These are phyloP conservation scores for Lasioglossum lativentre DNA, from an alignment of 2,888 invertebrate species.

Conservation along the genomic window DNA sequence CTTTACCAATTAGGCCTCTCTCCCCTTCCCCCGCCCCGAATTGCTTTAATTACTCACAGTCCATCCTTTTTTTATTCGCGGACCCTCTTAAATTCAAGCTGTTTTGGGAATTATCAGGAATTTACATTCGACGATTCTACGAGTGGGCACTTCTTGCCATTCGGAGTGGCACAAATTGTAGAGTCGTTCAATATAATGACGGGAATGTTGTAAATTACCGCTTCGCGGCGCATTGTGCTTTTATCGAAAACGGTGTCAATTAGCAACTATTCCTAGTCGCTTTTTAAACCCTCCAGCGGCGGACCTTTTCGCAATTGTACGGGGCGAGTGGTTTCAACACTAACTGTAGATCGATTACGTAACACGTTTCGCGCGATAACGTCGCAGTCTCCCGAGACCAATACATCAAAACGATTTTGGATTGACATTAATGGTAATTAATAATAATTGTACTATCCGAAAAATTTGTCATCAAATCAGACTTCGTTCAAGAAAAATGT, in stretches of 20 bases:
- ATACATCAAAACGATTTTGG: conserved; percentile 13
- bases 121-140: background rate
- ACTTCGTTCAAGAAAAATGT: background rate
- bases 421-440: background rate
- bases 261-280: background rate
- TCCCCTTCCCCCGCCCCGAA: background rate
- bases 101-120: background rate
- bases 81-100: background rate
- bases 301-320: background rate
- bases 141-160: background rate
- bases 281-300: background rate
- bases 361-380: background rate
- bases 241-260: background rate
- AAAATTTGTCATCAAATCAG: background rate
- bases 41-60: background rate
- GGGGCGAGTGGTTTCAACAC: background rate
- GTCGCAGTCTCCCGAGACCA: background rate
- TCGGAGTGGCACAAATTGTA: background rate
- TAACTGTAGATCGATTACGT: background rate
- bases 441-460: background rate
- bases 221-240: background rate
- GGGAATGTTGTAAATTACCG: background rate
- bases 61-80: background rate
- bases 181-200: background rate
- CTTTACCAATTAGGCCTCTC: background rate